These are phyloP conservation scores for Epizoanthus rinbou DNA, from an alignment of 92 coral and sea anemone genomes.

Conservation along the genomic window DNA sequence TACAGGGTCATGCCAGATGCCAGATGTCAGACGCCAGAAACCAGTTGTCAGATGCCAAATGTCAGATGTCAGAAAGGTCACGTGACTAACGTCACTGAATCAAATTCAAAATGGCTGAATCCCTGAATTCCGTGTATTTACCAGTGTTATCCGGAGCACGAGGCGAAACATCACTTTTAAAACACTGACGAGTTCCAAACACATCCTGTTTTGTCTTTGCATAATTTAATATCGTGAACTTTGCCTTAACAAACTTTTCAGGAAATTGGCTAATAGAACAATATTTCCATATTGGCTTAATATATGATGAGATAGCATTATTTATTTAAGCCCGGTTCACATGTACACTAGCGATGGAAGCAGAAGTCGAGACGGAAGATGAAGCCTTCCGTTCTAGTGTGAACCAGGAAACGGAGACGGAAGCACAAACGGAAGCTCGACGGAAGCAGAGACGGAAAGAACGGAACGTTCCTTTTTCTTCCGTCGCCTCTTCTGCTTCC, in stretches of 20 bases:
- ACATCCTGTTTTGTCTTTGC: constrained; percentile 2
- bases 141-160: constrained; percentile 4
- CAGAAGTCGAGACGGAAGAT: too few relatives aligned
- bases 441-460: too few relatives aligned
- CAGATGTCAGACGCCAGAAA: too few relatives aligned
- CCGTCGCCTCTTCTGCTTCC: too few relatives aligned
- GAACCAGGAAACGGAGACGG: too few relatives aligned
- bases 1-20: too few relatives aligned
- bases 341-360: too few relatives aligned
- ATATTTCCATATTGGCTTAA: constrained; percentile 25
- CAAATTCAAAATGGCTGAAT: constrained; percentile 13
- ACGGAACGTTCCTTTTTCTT: too few relatives aligned
- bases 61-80: neutral
- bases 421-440: too few relatives aligned
- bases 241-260: constrained; percentile 17
- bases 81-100: constrained; percentile 13
- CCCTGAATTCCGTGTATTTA: constrained; percentile 14
- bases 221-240: neutral
- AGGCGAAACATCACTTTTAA: neutral
- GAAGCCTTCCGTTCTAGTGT: too few relatives aligned
- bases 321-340: too few relatives aligned
- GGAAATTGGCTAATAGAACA: constrained; percentile 26
- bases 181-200: constrained; percentile 6
- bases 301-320: constrained; percentile 15
- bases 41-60: neutral